These are phyloP conservation scores for Otocyon megalotis DNA, from an alignment of 2,113 vertebrate species.

Conservation along the genomic window DNA sequence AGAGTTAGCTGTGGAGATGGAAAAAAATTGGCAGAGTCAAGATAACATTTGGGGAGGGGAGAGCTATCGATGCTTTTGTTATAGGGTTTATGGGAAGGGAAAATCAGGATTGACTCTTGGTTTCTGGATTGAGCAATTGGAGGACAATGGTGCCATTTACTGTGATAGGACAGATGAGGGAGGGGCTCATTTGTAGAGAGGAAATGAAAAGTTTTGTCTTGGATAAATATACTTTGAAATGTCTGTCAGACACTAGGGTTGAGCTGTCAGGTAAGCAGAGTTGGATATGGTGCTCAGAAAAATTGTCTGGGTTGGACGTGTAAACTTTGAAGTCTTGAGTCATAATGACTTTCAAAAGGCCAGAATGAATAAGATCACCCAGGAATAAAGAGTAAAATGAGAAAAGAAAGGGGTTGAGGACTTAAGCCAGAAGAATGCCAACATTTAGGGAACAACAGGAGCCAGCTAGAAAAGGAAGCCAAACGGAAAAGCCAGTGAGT, in stretches of 20 bases:
- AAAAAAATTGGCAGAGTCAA: background rate
- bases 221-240: background rate
- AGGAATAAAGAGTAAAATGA: background rate
- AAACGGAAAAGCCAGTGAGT: background rate
- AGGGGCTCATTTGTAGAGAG: background rate
- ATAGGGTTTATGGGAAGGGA: background rate
- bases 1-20: background rate
- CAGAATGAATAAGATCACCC: background rate
- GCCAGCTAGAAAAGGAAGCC: background rate
- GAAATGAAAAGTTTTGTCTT: background rate
- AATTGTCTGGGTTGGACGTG: background rate
- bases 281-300: background rate
- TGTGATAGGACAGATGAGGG: background rate
- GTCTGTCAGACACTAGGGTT: background rate
- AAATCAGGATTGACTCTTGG: background rate
- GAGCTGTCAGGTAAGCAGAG: background rate
- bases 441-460: background rate
- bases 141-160: background rate
- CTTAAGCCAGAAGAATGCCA: background rate
- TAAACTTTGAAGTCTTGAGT: background rate
- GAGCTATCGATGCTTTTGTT: background rate
- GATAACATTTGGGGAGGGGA: background rate
- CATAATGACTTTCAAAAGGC: background rate
- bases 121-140: background rate
- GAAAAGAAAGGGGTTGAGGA: background rate